Base-by-base conservation (phyloP, 2,888 invertebrate genomes). In the Phortica magna region DNA sequence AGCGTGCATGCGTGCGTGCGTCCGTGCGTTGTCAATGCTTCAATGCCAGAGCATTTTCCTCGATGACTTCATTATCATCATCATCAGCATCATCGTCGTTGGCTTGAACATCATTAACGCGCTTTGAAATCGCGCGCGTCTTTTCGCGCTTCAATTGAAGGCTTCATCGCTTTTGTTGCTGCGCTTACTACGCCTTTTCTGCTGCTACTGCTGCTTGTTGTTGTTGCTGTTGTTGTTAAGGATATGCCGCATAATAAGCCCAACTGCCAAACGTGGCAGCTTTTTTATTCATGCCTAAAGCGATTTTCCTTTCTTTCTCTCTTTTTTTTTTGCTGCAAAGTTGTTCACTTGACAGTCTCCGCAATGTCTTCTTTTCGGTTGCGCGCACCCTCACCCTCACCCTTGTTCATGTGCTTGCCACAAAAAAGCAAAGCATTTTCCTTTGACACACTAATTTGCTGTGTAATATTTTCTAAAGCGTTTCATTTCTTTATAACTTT, bases 371-470 rank as follows among this genome's bases (percentile, higher is more conserved):
- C n/a, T 31, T 31, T 31, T 31, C 31, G 31, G 31, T 4, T 31
- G 31, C 31, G 31, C 31, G 31, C 31, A 31, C 31, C 31, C 31
- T 31, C 31, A 31, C 31, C 31, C 0, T 31, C 31, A 4, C 31
- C 31, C 17, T 55, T 12, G 12, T 10, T 55, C 55, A 55, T 53
- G 12, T 17, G n/a, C n/a, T n/a, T n/a, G n/a, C n/a, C n/a, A n/a
- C n/a, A n/a, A n/a, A n/a, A n/a, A n/a, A n/a, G n/a, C n/a, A n/a
- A n/a, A n/a, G n/a, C n/a, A n/a, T n/a, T 5, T 48, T 22, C 19
- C 48, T 43, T 43, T 68, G 42, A 19, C 19, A 68, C 68, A 68
- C 22, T 68, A 68, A 68, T 68, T 42, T 43, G 9, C 48, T 19
- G 14, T 48, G 10, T 68, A 68, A 68, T 42, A 68, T 68, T 42